Percentiles rank a stretch among this genome's conserved stretches.
Evolutionary conservation across 2,113 vertebrate species (phyloP).

Genomic region (Fulica atra): DNA sequence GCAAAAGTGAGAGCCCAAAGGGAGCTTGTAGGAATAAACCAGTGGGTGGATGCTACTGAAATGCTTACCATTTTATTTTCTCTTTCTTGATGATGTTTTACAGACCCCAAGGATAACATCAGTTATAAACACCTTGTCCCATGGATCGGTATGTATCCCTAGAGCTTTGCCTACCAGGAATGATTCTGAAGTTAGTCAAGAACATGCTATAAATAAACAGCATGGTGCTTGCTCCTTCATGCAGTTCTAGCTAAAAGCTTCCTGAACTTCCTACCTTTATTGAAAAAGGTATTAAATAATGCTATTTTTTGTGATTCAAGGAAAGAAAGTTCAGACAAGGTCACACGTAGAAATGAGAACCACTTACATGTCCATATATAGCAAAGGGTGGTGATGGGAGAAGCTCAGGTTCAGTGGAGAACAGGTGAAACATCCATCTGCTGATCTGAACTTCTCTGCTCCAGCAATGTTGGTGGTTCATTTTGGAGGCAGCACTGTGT

Average conservation of each 20-base stretch:
- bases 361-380: background rate
- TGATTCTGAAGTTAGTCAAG: background rate
- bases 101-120: conserved; percentile 84
- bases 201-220: background rate
- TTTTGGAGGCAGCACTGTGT: background rate
- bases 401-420: background rate
- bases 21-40: background rate
- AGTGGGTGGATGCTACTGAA: background rate
- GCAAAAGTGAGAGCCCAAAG: background rate
- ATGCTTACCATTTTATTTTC: background rate
- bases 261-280: background rate
- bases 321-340: background rate
- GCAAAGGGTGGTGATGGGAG: background rate
- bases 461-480: background rate
- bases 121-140: conserved; percentile 73
- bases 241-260: background rate
- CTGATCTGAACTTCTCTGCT: background rate
- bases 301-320: background rate
- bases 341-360: background rate
- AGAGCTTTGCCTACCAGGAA: background rate
- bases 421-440: background rate
- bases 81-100: background rate
- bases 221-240: background rate
- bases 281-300: background rate
- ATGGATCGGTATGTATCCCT: conserved; percentile 83